Conservation (phyloP, 2,797 vertebrate genomes). For the Eupleurogrammus muticus region DNA sequence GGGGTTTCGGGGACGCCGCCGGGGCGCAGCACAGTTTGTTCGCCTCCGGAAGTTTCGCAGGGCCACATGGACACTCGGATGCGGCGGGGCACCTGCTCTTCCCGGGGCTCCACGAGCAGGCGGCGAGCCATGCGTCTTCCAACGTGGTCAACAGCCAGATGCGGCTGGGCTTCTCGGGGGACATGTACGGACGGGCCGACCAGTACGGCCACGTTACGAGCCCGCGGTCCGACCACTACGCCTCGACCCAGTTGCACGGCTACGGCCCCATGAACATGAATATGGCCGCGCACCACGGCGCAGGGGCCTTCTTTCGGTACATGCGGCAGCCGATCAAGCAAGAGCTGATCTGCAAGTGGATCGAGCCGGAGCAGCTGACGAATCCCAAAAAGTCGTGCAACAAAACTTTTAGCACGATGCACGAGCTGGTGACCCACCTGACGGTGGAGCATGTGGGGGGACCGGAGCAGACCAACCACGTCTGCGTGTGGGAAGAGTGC, state of each 20-base stretch:
- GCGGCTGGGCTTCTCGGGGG: conserved; percentile 98
- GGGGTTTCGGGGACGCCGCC: conserved; percentile 96
- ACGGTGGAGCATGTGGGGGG: conserved; percentile 95
- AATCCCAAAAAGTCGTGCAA: conserved; percentile 98
- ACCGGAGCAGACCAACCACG: conserved; percentile 92
- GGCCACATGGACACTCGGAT: conserved; percentile 94
- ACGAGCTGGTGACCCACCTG: conserved; percentile 94
- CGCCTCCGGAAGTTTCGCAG: conserved; percentile 94
- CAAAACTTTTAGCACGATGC: conserved; percentile 99
- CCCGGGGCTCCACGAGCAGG: conserved; percentile 97
- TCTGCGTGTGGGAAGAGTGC: conserved; percentile 96
- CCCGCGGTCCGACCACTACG: conserved; percentile 96
- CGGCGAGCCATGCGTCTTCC: conserved; percentile 93
- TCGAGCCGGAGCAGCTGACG: conserved; percentile 96
- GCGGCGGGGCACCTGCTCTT: conserved; percentile 97
- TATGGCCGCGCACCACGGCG: conserved; percentile 98
- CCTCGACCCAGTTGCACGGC: conserved; percentile 95
- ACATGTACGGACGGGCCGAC: conserved; percentile 97
- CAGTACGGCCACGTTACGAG: conserved; percentile 98
- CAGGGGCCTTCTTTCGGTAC: conserved; percentile 97
- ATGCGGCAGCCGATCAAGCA: conserved; percentile 98
- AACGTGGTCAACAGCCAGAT: conserved; percentile 99
- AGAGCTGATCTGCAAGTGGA: conserved; percentile 99
- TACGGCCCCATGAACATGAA: conserved; percentile 99
- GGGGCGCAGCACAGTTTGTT: conserved; percentile 93